These are phyloP conservation scores for Imbricaverruca yamaguchii DNA, from an alignment of 2,888 invertebrate species.

Conservation along the genomic window DNA sequence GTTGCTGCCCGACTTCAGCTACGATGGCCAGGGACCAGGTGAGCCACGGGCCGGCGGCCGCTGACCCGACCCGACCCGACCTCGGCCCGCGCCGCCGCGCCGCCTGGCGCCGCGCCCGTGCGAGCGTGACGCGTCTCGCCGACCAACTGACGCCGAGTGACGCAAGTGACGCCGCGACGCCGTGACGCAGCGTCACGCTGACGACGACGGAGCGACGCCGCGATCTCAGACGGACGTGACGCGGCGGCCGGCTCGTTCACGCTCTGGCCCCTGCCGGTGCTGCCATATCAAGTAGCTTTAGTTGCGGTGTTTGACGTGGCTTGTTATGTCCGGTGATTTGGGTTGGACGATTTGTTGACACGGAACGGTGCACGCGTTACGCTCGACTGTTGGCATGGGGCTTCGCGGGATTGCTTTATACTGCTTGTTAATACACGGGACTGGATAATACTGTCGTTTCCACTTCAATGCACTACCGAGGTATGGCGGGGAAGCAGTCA, in stretches of 20 bases:
- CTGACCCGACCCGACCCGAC: background rate
- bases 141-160: background rate
- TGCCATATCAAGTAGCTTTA: background rate
- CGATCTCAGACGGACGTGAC: background rate
- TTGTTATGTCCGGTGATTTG: background rate
- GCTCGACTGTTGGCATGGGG: background rate
- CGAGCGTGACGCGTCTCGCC: background rate
- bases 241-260: background rate
- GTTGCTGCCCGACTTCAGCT: conserved; percentile 79
- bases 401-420: background rate
- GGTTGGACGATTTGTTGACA: background rate
- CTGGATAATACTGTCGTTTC: background rate
- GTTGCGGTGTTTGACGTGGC: background rate
- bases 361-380: background rate
- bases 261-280: background rate
- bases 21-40: conserved; percentile 91
- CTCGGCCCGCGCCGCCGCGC: background rate
- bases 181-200: background rate
- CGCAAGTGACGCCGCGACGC: background rate
- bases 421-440: background rate
- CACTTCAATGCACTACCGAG: background rate
- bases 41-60: conserved; percentile 35
- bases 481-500: too few relatives aligned
- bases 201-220: background rate
- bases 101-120: background rate